Evolutionary conservation across 2,888 invertebrate genomes (phyloP).

Genomic region (Pterostichus madidus): DNA sequence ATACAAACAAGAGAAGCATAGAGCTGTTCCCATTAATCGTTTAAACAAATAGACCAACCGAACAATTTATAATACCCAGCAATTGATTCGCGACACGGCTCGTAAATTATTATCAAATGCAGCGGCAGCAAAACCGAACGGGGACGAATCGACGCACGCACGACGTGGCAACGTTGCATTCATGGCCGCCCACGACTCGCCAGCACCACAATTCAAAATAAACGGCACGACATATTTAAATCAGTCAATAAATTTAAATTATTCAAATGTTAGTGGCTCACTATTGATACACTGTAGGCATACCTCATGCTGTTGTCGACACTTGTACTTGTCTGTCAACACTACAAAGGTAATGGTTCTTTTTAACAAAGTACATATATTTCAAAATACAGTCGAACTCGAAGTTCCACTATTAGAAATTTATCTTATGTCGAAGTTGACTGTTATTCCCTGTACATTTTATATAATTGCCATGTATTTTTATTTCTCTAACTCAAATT

Average conservation of each 20-base stretch:
- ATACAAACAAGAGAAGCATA: slow-evolving; percentile 20
- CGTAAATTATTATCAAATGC: slow-evolving; percentile 51
- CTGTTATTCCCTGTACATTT: no score
- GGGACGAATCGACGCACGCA: slow-evolving; percentile 19
- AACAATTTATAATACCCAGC: slow-evolving; percentile 47
- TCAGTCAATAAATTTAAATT: slow-evolving; percentile 39
- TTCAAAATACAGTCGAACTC: no score
- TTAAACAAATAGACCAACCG: slow-evolving; percentile 34
- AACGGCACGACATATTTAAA: slow-evolving; percentile 13
- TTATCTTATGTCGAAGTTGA: no score
- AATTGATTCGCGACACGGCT: slow-evolving; percentile 46
- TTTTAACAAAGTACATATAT: no score
- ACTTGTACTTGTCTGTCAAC: no score
- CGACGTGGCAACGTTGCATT: slow-evolving; percentile 17
- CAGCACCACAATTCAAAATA: slow-evolving; percentile 22
- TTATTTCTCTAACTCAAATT: no score
- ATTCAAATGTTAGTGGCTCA: slow-evolving; percentile 13
- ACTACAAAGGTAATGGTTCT: no score
- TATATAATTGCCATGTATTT: no score
- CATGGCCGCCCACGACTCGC: slow-evolving; percentile 4
- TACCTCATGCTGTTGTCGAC: no score
- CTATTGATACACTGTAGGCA: no score
- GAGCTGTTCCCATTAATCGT: slow-evolving; percentile 38
- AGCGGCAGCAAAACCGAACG: slow-evolving; percentile 12
- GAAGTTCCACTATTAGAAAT: no score